Percentiles rank a stretch among this genome's conserved stretches.
These are phyloP conservation scores for Scomber colias DNA, from an alignment of 2,113 vertebrate genomes.

Conservation along the genomic window DNA sequence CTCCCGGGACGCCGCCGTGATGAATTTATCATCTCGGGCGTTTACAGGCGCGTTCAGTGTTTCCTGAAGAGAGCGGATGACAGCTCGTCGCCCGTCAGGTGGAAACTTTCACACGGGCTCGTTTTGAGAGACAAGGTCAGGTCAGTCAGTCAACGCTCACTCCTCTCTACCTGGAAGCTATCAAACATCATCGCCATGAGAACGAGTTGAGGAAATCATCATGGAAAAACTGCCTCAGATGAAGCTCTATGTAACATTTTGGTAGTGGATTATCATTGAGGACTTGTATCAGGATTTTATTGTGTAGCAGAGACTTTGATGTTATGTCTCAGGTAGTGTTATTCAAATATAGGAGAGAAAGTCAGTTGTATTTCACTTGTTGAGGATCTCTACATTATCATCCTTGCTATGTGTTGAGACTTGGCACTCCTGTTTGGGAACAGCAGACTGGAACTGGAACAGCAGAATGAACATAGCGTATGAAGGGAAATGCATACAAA, in stretches of 20 bases:
- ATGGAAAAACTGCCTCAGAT: background rate
- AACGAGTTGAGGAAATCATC: background rate
- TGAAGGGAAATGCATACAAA: background rate
- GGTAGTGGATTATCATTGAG: background rate
- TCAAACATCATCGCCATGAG: conserved; percentile 24
- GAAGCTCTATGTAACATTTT: background rate
- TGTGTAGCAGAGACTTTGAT: background rate
- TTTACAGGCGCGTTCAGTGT: conserved; percentile 46
- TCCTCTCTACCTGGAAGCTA: conserved; percentile 28
- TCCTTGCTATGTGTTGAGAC: background rate
- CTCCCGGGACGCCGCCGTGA: conserved; percentile 65
- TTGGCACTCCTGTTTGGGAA: background rate
- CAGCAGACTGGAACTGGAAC: background rate
- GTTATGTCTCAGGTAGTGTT: background rate
- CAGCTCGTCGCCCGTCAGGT: conserved; percentile 50
- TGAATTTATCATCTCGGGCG: conserved; percentile 71
- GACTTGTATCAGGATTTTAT: conserved; percentile 10
- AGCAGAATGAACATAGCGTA: background rate
- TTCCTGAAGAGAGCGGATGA: conserved; percentile 52
- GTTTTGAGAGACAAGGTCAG: conserved; percentile 57
- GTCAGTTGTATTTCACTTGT: conserved; percentile 28
- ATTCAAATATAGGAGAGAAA: conserved; percentile 5
- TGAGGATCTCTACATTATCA: conserved; percentile 8
- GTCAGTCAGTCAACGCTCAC: conserved; percentile 38
- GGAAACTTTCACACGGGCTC: conserved; percentile 45